These are phyloP conservation scores for Apamea anceps DNA, from an alignment of 2,888 invertebrate species.

Conservation along the genomic window DNA sequence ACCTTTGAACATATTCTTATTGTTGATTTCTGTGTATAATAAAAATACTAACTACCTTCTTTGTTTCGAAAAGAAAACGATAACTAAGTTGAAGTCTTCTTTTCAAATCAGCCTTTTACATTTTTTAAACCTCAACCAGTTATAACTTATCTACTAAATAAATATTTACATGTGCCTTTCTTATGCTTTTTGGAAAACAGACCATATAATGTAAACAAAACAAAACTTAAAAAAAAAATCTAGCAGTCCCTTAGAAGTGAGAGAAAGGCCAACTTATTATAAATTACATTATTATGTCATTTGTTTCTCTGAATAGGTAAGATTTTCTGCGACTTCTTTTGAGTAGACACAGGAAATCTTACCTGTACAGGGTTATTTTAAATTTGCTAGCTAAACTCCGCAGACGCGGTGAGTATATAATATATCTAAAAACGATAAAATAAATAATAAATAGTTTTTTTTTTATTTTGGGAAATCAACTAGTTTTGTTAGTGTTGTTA, in stretches of 20 bases:
- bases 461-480: too few species aligned
- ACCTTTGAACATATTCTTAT: background rate
- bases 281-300: background rate
- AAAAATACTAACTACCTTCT: background rate
- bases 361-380: background rate
- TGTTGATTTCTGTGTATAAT: background rate
- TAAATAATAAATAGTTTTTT: too few species aligned
- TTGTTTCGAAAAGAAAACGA: conserved; percentile 66
- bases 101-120: conserved; percentile 58
- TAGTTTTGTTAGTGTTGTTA: too few species aligned
- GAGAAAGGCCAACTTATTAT: background rate
- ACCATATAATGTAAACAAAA: background rate
- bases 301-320: background rate
- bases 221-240: too few species aligned
- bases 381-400: background rate
- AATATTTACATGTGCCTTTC: conserved; percentile 15
- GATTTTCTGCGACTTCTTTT: background rate
- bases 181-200: background rate
- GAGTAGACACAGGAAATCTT: background rate
- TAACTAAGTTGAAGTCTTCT: conserved; percentile 61
- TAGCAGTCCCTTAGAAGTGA: background rate
- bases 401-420: too few species aligned
- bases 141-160: background rate
- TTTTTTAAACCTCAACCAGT: conserved; percentile 27
- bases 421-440: too few species aligned